A percentile compares a stretch with the other conserved stretches of the same genome.
These are phyloP conservation scores for Lathamus discolor DNA, from an alignment of 2,113 vertebrate species.

Conservation along the genomic window DNA sequence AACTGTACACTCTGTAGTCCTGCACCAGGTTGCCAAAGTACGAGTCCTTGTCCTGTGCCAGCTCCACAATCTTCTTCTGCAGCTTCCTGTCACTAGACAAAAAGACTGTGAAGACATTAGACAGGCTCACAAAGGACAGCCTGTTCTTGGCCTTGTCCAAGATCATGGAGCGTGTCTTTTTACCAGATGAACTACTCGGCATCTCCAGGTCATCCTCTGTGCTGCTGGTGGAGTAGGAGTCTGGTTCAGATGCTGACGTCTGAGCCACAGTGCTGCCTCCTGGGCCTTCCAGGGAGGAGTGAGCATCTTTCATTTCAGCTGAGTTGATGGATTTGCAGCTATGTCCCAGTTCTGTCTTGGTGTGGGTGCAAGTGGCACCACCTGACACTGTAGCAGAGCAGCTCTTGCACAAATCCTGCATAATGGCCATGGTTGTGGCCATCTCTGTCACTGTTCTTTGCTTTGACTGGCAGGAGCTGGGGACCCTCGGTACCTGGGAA, in stretches of 20 bases:
- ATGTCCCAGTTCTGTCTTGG: neutral
- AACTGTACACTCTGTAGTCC: constrained; percentile 89
- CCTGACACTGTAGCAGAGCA: neutral
- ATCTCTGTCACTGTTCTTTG: neutral
- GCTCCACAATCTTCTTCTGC: constrained; percentile 89
- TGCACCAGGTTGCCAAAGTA: constrained; percentile 94
- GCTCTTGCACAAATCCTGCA: neutral
- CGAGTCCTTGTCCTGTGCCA: constrained; percentile 86
- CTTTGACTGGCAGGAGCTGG: neutral
- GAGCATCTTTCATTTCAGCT: constrained; percentile 54
- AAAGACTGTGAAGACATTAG: constrained; percentile 85
- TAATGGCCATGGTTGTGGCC: neutral
- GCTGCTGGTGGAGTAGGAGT: constrained; percentile 92
- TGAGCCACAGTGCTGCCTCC: constrained; percentile 61
- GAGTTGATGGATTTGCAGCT: neutral
- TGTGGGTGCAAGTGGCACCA: neutral
- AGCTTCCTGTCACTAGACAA: constrained; percentile 88
- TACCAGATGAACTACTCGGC: constrained; percentile 47
- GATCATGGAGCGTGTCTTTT: constrained; percentile 84
- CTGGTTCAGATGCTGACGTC: constrained; percentile 70
- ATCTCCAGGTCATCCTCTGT: constrained; percentile 88
- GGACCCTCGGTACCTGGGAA: neutral
- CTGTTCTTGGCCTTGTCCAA: constrained; percentile 86
- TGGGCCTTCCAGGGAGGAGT: constrained; percentile 80
- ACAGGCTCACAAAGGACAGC: constrained; percentile 83